A percentile compares a stretch with the other conserved stretches of the same genome.
phyloP scores from a whole-genome alignment of 2,888 invertebrate genomes.

The Ariolimax columbianus region DNA sequence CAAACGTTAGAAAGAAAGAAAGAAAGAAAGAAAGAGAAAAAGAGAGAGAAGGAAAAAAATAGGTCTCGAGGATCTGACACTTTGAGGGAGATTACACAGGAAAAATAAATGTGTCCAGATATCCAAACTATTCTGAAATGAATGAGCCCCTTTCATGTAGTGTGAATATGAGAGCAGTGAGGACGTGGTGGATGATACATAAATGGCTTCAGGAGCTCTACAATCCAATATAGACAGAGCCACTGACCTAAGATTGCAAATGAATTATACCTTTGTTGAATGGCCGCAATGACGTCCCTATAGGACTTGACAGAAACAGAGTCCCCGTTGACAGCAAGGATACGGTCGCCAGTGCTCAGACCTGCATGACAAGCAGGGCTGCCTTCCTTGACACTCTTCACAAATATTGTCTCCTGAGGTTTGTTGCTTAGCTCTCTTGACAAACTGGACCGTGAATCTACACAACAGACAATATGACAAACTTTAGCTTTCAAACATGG shows the following conservation, averaged over 20 bases:
- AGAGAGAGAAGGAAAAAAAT: too few species aligned
- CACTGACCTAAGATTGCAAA: not conserved
- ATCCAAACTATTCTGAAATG: too few species aligned
- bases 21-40: too few species aligned
- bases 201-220: too few species aligned
- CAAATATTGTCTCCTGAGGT: slow-evolving; percentile 98
- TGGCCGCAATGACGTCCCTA: slow-evolving; percentile 92
- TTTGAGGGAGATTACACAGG: too few species aligned
- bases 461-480: not conserved
- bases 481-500: not conserved
- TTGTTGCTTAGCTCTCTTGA: slow-evolving; percentile 77
- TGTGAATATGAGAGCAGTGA: not conserved
- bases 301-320: slow-evolving; percentile 90
- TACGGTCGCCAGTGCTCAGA: slow-evolving; percentile 89
- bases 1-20: too few species aligned
- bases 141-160: too few species aligned
- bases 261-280: slow-evolving; percentile 83
- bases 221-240: too few species aligned
- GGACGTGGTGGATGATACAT: too few species aligned
- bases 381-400: slow-evolving; percentile 91
- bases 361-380: slow-evolving; percentile 93
- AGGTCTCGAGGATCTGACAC: too few species aligned
- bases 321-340: slow-evolving; percentile 94
- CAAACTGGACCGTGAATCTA: not conserved
- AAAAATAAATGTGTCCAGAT: too few species aligned